Conservation (phyloP, 2,113 vertebrate genomes). For the Tricholaema leucomelas region DNA sequence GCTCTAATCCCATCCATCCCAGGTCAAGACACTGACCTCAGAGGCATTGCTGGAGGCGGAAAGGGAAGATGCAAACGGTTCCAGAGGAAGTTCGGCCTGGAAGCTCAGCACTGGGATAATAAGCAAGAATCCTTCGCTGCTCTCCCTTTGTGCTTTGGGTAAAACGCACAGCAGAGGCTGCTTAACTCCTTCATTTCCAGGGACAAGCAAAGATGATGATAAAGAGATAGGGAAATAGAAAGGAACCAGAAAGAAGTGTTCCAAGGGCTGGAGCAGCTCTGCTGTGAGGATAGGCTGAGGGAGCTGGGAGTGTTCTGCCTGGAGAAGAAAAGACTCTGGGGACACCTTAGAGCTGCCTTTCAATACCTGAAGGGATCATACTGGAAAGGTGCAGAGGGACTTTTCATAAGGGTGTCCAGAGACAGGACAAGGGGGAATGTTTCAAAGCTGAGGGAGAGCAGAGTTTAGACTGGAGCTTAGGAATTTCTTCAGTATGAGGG, state of each 20-base stretch:
- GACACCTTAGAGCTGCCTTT: too few species aligned
- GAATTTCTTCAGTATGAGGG: too few species aligned
- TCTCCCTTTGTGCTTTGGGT: neutral
- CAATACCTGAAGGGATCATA: too few species aligned
- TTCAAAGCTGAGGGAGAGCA: too few species aligned
- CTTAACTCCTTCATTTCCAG: conserved; percentile 8
- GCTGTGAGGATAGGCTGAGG: too few species aligned
- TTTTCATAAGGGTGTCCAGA: too few species aligned
- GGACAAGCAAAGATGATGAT: neutral
- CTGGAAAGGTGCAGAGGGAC: too few species aligned
- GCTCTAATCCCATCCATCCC: conserved; percentile 44
- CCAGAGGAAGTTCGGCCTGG: conserved; percentile 34
- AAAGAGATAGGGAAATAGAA: neutral
- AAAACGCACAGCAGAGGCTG: neutral
- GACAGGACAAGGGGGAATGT: too few species aligned
- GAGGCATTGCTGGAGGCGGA: conserved; percentile 20
- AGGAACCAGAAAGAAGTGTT: neutral
- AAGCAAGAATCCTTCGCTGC: neutral
- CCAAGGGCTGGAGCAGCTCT: too few species aligned
- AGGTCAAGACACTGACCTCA: conserved; percentile 31
- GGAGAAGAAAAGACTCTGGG: too few species aligned
- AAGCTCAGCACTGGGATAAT: neutral
- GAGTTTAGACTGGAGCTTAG: too few species aligned
- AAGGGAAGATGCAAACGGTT: conserved; percentile 38
- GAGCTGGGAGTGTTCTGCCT: too few species aligned